Evolutionary conservation across 2,113 vertebrate species (phyloP), one percentile per base, ranked within the genome.

Genomic region (Pica pica): DNA sequence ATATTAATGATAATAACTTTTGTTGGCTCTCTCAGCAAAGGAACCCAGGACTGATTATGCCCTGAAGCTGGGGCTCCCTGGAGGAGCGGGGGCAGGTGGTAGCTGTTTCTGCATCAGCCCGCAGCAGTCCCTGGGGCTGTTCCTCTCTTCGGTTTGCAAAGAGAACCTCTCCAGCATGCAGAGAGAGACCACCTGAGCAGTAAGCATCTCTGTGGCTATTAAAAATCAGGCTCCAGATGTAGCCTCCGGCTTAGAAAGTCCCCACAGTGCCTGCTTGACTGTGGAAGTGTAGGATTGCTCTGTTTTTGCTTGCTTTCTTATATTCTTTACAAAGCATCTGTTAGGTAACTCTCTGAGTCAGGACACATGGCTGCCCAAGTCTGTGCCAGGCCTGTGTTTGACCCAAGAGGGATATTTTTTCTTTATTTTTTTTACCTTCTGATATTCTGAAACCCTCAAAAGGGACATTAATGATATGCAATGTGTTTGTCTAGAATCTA

Each of bases 1-100:
- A 42, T 94, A 71, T 83, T 93, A 94, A 81, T 93, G 80, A 70
- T 50, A 76, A 70, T 86, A 89, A 87, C 65, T 86, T 93, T 17
- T 75, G 59, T 86, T 71, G 82, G 64, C 55, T 74, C 16, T 64
- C 59, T 90, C 75, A 41, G 83, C 50, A 65, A 91, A 85, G 59
- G 86, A 92, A 31, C 60, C 14, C 49, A 31, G 64, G 37, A 22
- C 59, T 73, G 78, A 77, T 69, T 63, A 57, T 22, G 17, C 42
- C 63, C 59, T 0, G 1, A 86, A 90, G 59, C 4, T 67, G 71
- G 84, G 82, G 82, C 78, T 95, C 75, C 47, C 79, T 85, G 70
- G 49, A 89, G 89, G 68, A 87, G 69, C 5, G 0, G 47, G n/a
- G 23, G 16, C 69, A 76, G 85, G 96, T 88, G 88, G 71, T 37